Base-by-base conservation (phyloP, 2,113 vertebrate genomes). In the Brachypodius melanocephalos region DNA sequence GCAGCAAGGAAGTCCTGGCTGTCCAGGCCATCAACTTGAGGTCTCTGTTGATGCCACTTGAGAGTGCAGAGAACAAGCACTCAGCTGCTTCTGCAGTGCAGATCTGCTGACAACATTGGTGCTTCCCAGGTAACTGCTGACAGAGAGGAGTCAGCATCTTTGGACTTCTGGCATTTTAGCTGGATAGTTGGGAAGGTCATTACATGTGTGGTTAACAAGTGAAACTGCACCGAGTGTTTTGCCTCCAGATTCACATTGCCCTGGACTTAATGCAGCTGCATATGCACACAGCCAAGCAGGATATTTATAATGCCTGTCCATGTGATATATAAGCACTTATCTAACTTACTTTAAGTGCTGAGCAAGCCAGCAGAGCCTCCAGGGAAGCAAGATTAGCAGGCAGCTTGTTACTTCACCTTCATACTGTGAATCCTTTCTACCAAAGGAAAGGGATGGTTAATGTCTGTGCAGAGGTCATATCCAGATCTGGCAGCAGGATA, bases 311-410 rank as follows among this genome's bases (percentile, higher is more conserved):
- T 49, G 66, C 32, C 69, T 88, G 78, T 75, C 4, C 0, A 88
- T 85, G 52, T 82, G 71, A 88, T 88, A 29, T 76, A 76, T 40
- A 91, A 83, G 82, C 78, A 88, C 78, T 96, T 88, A 63, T 18
- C 66, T 65, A 61, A 89, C 85, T 90, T 76, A 55, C 49, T 91
- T 36, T 38, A 74, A 93, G 49, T 45, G 85, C 69, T 85, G 48
- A 94, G 71, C 84, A 81, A 93, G 77, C 57, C 89, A 87, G 43
- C 66, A 78, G n/a, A n/a, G 31, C 69, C 71, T 94, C 40, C 42
- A 85, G 75, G n/a, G 57, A 89, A 89, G 74, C 43, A 63, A 42
- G 43, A 67, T 63, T 34, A 96, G 68, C 31, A 62, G 43, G 43
- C 26, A 1, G 19, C 62, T 85, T 88, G 52, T 75, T 4, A 1